Percentiles rank a stretch among this genome's conserved stretches.
Evolutionary conservation across 2,113 vertebrate species (phyloP).

Genomic region (Circaetus gallicus): DNA sequence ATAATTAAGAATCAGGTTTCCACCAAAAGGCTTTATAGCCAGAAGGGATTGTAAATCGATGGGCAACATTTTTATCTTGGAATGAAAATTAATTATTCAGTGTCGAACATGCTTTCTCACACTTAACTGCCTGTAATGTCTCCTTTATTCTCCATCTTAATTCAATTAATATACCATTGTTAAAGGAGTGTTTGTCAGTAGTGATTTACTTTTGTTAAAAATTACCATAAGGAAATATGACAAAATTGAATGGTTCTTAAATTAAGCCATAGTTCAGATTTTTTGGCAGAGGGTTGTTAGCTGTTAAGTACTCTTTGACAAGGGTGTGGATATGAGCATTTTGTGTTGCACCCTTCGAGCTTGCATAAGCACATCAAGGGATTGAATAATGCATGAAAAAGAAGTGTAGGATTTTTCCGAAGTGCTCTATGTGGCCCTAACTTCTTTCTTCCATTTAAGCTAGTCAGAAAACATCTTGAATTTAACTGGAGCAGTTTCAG

Average conservation of each 20-base stretch:
- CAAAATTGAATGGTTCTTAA: slow-evolving; percentile 41
- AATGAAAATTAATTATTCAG: slow-evolving; percentile 81
- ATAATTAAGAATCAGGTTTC: slow-evolving; percentile 83
- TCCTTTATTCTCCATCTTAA: slow-evolving; percentile 39
- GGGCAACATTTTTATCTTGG: slow-evolving; percentile 75
- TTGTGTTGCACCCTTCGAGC: background rate
- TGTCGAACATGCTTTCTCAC: slow-evolving; percentile 69
- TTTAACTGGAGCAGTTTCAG: slow-evolving; percentile 2
- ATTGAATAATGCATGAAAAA: slow-evolving; percentile 16
- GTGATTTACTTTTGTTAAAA: slow-evolving; percentile 32
- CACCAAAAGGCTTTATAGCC: slow-evolving; percentile 68
- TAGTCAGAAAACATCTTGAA: slow-evolving; percentile 29
- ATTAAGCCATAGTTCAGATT: background rate
- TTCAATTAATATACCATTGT: slow-evolving; percentile 52
- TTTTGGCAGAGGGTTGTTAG: slow-evolving; percentile 17
- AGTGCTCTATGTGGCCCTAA: background rate
- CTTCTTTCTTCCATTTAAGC: slow-evolving; percentile 15
- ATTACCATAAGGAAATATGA: slow-evolving; percentile 39
- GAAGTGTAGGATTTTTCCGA: background rate
- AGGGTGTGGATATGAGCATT: slow-evolving; percentile 38
- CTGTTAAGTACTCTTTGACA: slow-evolving; percentile 44
- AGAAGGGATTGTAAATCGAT: slow-evolving; percentile 81
- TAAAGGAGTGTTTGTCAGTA: background rate
- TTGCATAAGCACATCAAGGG: background rate
- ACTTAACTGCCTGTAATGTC: slow-evolving; percentile 58